Percentiles rank a stretch among this genome's conserved stretches.
These are phyloP conservation scores for Lampris megalopsis DNA, from an alignment of 2,113 vertebrate species.

Conservation along the genomic window DNA sequence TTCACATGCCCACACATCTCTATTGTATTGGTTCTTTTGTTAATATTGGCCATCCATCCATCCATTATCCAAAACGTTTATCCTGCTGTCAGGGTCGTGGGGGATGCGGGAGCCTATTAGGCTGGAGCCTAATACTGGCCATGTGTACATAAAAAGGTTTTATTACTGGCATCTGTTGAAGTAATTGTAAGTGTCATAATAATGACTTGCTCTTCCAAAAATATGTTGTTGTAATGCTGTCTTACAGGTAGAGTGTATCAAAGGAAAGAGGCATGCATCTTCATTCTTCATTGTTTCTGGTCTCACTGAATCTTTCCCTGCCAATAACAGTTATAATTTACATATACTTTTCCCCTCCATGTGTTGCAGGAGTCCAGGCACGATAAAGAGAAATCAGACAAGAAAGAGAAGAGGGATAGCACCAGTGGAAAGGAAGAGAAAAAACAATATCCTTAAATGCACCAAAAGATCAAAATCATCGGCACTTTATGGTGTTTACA, in stretches of 20 bases:
- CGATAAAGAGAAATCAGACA: constrained; percentile 97
- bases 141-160: no score
- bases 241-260: background rate
- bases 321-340: background rate
- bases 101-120: no score
- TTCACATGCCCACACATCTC: no score
- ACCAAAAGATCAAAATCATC: background rate
- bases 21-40: no score
- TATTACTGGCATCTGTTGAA: no score
- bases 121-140: no score
- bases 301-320: background rate
- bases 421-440: constrained; percentile 97
- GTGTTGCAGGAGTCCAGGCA: constrained; percentile 93
- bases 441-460: constrained; percentile 98
- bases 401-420: constrained; percentile 94
- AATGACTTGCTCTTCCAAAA: no score
- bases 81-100: no score
- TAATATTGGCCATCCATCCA: no score
- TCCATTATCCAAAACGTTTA: no score
- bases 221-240: background rate
- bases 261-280: no score
- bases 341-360: background rate
- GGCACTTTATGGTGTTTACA: background rate
- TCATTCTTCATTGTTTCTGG: background rate
- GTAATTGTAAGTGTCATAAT: no score